Conservation (phyloP, 2,797 vertebrate species). For the Eleutherodactylus coqui region DNA sequence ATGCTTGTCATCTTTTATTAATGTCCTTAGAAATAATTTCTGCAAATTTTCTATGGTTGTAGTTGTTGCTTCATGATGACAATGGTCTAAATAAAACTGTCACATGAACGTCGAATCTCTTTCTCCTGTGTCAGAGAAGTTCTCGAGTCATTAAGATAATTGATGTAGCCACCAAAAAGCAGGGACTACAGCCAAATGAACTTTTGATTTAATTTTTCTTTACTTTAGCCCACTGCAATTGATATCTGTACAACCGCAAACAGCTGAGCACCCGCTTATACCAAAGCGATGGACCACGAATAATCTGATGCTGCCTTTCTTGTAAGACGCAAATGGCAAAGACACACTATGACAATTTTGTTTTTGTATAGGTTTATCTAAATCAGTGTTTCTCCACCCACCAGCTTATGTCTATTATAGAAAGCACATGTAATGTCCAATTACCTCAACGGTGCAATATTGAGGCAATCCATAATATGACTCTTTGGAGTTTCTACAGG, state of each 20-base stretch:
- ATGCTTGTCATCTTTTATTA: background rate
- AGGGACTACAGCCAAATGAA: background rate
- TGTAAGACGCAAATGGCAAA: background rate
- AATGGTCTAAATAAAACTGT: constrained; percentile 33
- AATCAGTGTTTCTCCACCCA: no score
- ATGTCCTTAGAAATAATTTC: background rate
- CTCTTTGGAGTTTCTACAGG: no score
- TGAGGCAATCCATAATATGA: no score
- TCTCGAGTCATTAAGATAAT: constrained; percentile 25
- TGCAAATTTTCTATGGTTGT: background rate
- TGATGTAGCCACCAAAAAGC: background rate
- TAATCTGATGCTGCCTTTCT: background rate
- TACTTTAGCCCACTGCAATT: background rate
- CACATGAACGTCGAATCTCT: background rate
- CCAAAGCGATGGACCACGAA: background rate
- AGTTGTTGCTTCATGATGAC: constrained; percentile 24
- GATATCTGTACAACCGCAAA: background rate
- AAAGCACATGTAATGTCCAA: no score
- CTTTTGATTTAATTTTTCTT: background rate
- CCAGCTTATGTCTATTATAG: no score
- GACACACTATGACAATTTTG: background rate
- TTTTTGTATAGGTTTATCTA: background rate
- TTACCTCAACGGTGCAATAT: no score
- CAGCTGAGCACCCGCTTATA: background rate
- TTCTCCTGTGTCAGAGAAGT: background rate